Percentiles rank a stretch among this genome's conserved stretches.
Conservation (phyloP, 2,797 vertebrate genomes). For the Euphonia xanthogaster region DNA sequence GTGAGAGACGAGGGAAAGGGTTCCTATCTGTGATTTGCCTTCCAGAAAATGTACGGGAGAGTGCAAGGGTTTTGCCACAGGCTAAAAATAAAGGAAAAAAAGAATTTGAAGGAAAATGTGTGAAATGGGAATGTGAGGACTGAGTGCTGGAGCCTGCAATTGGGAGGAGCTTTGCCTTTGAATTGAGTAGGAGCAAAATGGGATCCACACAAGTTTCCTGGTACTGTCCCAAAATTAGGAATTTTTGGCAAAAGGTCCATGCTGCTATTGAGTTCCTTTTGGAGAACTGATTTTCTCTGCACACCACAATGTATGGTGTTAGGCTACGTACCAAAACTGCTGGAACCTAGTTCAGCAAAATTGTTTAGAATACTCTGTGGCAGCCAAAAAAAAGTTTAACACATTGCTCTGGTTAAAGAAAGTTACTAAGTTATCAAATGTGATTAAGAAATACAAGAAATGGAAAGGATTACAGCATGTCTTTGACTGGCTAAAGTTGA, state of each 20-base stretch:
- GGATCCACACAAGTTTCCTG: conserved; percentile 31
- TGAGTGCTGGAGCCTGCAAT: not conserved
- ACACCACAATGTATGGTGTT: conserved; percentile 48
- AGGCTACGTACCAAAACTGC: conserved; percentile 46
- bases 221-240: conserved; percentile 31
- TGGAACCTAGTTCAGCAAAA: conserved; percentile 51
- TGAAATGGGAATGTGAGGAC: not conserved
- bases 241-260: conserved; percentile 21
- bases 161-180: conserved; percentile 1
- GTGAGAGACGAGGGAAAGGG: not conserved
- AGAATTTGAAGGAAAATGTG: not conserved
- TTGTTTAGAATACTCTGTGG: conserved; percentile 48
- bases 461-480: conserved; percentile 63
- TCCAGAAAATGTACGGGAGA: not conserved
- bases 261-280: conserved; percentile 24
- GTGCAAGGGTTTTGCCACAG: not conserved
- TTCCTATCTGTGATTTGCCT: not conserved
- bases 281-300: conserved; percentile 23
- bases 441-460: conserved; percentile 66
- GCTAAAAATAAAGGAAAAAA: not conserved
- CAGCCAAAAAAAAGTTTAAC: conserved; percentile 50
- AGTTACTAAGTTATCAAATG: conserved; percentile 56
- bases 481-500: conserved; percentile 42
- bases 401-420: conserved; percentile 61
- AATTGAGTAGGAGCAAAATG: not conserved